Conservation (phyloP, 2,113 vertebrate genomes). For the Thryonomys swinderianus region DNA sequence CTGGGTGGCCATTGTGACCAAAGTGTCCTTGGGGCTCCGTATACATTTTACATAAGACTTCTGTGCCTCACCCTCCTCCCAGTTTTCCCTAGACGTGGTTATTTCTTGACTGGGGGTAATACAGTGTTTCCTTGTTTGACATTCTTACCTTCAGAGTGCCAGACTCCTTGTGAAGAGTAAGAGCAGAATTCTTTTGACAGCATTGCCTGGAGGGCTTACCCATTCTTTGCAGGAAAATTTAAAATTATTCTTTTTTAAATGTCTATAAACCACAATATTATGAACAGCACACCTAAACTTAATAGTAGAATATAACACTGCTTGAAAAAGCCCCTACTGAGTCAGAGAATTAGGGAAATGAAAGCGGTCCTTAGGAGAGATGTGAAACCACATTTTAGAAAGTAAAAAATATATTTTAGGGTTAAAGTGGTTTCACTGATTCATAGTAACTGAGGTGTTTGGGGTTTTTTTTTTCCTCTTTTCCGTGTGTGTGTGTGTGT, state of each 20-base stretch:
- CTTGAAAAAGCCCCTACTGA: neutral
- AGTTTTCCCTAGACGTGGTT: neutral
- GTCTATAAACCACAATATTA: neutral
- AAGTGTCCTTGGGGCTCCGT: neutral
- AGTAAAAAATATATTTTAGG: neutral
- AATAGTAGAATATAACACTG: neutral
- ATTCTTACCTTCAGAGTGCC: neutral
- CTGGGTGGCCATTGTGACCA: neutral
- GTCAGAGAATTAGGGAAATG: neutral
- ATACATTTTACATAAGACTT: neutral
- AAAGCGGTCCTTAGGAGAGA: neutral
- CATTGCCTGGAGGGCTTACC: neutral
- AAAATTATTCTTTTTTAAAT: neutral
- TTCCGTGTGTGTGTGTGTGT: neutral
- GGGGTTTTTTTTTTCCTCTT: neutral
- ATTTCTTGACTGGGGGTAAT: neutral
- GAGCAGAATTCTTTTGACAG: constrained; percentile 27
- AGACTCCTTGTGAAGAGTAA: neutral
- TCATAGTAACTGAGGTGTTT: neutral
- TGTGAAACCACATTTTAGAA: neutral
- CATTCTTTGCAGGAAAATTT: constrained; percentile 32
- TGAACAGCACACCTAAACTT: neutral
- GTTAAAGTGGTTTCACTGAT: neutral
- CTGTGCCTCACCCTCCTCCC: neutral
- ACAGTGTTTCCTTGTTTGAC: neutral